Base-by-base conservation (phyloP, 1,140 invertebrate species). In the Aporrectodea caliginosa region DNA sequence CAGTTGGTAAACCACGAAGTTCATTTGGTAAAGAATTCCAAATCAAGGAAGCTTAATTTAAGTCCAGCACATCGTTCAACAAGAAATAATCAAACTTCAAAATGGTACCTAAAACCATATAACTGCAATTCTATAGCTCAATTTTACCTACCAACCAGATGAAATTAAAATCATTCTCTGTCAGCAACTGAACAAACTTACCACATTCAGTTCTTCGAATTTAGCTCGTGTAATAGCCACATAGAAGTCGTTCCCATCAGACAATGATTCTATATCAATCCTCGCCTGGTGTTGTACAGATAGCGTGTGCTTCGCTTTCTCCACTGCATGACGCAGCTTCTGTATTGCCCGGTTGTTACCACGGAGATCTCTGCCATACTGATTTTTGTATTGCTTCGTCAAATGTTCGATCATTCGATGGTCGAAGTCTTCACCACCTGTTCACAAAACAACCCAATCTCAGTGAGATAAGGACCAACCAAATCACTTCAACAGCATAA, bases 261-360 rank as follows among this genome's bases (percentile, higher is more conserved):
- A 98, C 91, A 99, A 94, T 22, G 96, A 98, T 90, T 99, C 98
- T 87, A 99, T 98, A 91, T 99, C 98, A 87, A 99, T 97, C 88
- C 94, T 93, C 80, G 97, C 95, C 90, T 98, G 96, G 88, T 98
- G 97, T 83, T 94, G 94, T 70, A 94, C 93, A 79, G 95, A 98
- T 75, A 99, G 90, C 68, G 95, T 95, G 87, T 98, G 91, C 92
- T 99, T 99, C 0, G 97, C 97, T 87, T 98, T 98, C 88, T 99
- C 97, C n/a, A 98, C 96, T 90, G 98, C 97, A 89, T 96, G 93
- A 97, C 88, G 98, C 98, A 88, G 98, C 97, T 22, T 98, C 89
- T 98, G 96, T 1, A 98, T 94, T 84, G 97, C 96, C 84, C 95
- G 91, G 88, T 96, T 90, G 88, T 98, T 96, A 86, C 95, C 96